phyloP scores from a whole-genome alignment of 2,888 invertebrate genomes.

The Thalpophila matura region DNA sequence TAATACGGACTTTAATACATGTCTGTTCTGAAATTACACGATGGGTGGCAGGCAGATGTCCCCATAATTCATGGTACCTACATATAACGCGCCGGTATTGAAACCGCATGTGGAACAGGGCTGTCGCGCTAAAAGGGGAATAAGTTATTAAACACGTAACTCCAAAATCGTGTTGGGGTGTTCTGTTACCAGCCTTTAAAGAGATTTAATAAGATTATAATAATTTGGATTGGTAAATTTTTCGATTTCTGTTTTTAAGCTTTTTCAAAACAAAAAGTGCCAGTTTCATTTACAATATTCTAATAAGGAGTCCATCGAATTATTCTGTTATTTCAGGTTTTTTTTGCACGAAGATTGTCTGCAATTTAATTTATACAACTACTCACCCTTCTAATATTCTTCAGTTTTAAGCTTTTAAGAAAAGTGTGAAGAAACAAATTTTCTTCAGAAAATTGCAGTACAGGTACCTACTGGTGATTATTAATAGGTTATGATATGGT shows the following conservation, averaged over 20 bases:
- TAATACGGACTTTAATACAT: conserved; percentile 42
- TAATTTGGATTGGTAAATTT: conserved; percentile 3
- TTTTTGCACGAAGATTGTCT: not conserved
- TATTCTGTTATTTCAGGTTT: conserved; percentile 13
- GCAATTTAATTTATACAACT: not conserved
- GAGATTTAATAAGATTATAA: conserved; percentile 15
- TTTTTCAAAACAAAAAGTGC: not conserved
- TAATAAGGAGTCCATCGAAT: not conserved
- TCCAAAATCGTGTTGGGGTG: conserved; percentile 11
- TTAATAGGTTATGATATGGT: too few species aligned
- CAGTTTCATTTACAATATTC: not conserved
- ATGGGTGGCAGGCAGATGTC: conserved; percentile 27
- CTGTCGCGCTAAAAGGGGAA: not conserved
- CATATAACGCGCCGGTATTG: conserved; percentile 31
- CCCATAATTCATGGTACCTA: conserved; percentile 39
- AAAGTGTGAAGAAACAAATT: too few species aligned
- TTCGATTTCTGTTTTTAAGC: not conserved
- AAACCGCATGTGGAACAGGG: conserved; percentile 35
- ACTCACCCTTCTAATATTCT: too few species aligned
- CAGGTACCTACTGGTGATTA: too few species aligned
- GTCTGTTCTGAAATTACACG: conserved; percentile 37
- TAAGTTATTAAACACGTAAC: conserved; percentile 34
- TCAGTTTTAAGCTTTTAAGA: too few species aligned
- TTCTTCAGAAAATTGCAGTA: not conserved
- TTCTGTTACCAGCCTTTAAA: conserved; percentile 24